A percentile compares a stretch with the other conserved stretches of the same genome.
These are phyloP conservation scores for Promerops cafer DNA, from an alignment of 2,113 vertebrate species.

Conservation along the genomic window DNA sequence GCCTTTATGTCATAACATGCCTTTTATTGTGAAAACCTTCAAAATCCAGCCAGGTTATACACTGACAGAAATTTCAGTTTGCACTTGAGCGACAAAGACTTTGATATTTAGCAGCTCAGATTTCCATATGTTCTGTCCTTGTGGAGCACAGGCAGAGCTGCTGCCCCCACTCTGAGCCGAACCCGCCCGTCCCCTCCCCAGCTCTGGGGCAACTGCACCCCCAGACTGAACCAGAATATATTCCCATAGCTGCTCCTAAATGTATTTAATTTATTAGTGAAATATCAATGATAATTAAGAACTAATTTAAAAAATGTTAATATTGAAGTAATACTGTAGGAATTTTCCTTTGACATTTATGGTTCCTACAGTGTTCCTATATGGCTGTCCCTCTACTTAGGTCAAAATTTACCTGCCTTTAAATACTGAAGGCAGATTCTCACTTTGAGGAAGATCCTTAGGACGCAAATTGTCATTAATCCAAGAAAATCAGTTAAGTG, in stretches of 20 bases:
- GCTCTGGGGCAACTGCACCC: background rate
- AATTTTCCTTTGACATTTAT: background rate
- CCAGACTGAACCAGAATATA: background rate
- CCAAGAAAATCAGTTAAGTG: background rate
- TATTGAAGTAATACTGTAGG: background rate
- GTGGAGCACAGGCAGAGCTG: background rate
- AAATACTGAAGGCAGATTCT: background rate
- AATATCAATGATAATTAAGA: background rate
- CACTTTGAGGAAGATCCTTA: background rate
- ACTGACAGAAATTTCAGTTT: conserved; percentile 33
- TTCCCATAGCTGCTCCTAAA: background rate
- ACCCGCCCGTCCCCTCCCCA: background rate
- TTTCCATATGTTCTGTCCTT: conserved; percentile 49
- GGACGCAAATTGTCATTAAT: background rate
- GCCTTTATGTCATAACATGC: conserved; percentile 21
- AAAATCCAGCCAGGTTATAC: conserved; percentile 33
- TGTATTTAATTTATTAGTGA: background rate
- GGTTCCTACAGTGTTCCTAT: background rate
- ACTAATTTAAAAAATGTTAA: background rate
- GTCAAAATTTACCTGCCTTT: background rate
- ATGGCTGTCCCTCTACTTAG: background rate
- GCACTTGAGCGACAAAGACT: conserved; percentile 25
- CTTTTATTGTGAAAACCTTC: conserved; percentile 53
- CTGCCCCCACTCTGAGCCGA: background rate
- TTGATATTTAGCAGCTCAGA: conserved; percentile 51